phyloP scores from a whole-genome alignment of 2,888 invertebrate species.

The Nematopogon swammerdamellus region DNA sequence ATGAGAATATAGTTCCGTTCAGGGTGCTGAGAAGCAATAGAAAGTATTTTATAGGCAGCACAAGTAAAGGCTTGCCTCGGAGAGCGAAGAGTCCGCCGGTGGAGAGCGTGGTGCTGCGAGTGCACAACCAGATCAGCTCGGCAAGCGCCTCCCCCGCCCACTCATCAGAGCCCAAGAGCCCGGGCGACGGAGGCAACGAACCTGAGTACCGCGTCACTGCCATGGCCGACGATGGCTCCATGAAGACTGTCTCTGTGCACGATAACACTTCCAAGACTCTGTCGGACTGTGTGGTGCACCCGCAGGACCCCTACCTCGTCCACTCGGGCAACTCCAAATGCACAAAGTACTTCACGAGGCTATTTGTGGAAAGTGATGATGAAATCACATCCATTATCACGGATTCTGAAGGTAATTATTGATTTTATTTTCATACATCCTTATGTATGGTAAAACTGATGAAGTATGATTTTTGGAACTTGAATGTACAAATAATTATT shows the following conservation, averaged over 20 bases:
- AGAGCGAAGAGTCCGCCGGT: constrained; percentile 43
- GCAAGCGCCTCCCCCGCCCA: constrained; percentile 31
- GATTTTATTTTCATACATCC: neutral
- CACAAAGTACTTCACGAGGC: constrained; percentile 63
- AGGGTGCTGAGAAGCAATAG: constrained; percentile 58
- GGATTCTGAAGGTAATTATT: constrained; percentile 73
- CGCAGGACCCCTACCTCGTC: constrained; percentile 47
- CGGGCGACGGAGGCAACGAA: constrained; percentile 36
- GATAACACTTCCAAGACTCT: constrained; percentile 50
- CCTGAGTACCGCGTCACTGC: constrained; percentile 48
- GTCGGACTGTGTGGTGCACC: constrained; percentile 42
- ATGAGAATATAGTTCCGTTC: constrained; percentile 64
- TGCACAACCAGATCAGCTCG: constrained; percentile 41
- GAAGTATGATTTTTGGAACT: too few species aligned
- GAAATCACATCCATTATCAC: constrained; percentile 69
- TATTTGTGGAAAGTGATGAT: constrained; percentile 67
- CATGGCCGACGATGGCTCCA: constrained; percentile 49
- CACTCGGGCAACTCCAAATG: constrained; percentile 56
- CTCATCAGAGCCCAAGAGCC: constrained; percentile 25
- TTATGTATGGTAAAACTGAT: too few species aligned
- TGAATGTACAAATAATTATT: constrained; percentile 1
- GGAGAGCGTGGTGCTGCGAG: constrained; percentile 39
- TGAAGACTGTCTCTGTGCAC: constrained; percentile 47
- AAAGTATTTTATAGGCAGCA: constrained; percentile 45
- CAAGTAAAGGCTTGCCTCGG: constrained; percentile 25